Conservation (phyloP, 2,888 invertebrate species). For the Euplexia lucipara region DNA sequence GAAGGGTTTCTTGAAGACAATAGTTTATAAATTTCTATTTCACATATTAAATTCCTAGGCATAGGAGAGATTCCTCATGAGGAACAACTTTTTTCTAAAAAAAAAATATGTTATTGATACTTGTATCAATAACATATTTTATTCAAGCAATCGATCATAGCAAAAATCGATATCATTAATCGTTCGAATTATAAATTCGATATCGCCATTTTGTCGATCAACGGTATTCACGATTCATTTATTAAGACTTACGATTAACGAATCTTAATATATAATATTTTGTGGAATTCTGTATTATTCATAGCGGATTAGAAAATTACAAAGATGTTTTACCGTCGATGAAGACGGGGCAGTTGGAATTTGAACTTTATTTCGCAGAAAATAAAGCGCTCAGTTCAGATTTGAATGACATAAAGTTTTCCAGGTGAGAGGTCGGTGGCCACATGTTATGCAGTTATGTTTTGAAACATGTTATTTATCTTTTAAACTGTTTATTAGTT, state of each 20-base stretch:
- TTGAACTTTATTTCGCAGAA: constrained; percentile 41
- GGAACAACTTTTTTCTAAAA: too few relatives aligned
- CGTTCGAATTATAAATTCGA: constrained; percentile 29
- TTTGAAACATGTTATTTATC: constrained; percentile 75
- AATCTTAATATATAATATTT: constrained; percentile 72
- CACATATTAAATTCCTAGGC: too few relatives aligned
- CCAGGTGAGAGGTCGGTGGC: constrained; percentile 67
- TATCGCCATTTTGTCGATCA: constrained; percentile 30
- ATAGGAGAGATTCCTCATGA: too few relatives aligned
- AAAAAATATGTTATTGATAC: neutral
- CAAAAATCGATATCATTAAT: constrained; percentile 54
- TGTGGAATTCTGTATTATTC: constrained; percentile 71
- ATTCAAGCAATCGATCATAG: constrained; percentile 39
- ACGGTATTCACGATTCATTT: constrained; percentile 57
- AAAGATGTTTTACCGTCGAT: constrained; percentile 40
- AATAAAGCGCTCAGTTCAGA: constrained; percentile 24
- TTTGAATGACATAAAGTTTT: neutral
- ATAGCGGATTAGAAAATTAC: constrained; percentile 66
- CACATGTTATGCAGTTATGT: constrained; percentile 67
- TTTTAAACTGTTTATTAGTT: constrained; percentile 67
- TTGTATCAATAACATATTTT: constrained; percentile 34
- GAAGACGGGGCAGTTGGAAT: constrained; percentile 14
- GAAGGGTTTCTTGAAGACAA: too few relatives aligned
- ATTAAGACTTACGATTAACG: constrained; percentile 74
- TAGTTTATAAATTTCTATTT: too few relatives aligned